A percentile compares a stretch with the other conserved stretches of the same genome.
These are phyloP conservation scores for Knipowitschia caucasica DNA, from an alignment of 2,797 vertebrate species.

Conservation along the genomic window DNA sequence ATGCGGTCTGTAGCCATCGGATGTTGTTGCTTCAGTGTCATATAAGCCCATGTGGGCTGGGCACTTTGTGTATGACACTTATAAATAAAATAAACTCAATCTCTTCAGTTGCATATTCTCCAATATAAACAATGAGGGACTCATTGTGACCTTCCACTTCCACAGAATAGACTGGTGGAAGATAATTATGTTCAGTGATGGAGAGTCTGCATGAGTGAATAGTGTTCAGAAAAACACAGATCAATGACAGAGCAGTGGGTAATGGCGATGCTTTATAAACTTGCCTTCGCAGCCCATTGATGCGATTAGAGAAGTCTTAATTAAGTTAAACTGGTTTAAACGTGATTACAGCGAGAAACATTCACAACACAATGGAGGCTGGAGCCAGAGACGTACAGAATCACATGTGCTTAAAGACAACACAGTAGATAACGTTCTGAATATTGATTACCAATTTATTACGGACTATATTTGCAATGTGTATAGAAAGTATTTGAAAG, in stretches of 20 bases:
- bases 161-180: conserved; percentile 27
- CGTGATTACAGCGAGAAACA: conserved; percentile 45
- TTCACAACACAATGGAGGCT: conserved; percentile 15
- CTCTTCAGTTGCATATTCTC: too few relatives aligned
- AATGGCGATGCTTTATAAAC: conserved; percentile 56
- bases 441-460: too few relatives aligned
- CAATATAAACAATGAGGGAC: conserved; percentile 7
- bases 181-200: conserved; percentile 16
- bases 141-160: conserved; percentile 5
- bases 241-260: conserved; percentile 43
- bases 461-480: neutral
- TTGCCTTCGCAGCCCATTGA: conserved; percentile 42
- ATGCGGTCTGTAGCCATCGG: too few relatives aligned
- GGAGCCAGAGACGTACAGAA: conserved; percentile 9
- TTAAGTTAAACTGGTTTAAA: conserved; percentile 46
- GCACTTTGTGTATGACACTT: too few relatives aligned
- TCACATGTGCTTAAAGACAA: conserved; percentile 13
- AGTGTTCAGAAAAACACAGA: conserved; percentile 43
- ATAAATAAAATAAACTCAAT: too few relatives aligned
- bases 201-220: conserved; percentile 30
- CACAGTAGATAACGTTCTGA: neutral
- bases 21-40: too few relatives aligned
- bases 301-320: conserved; percentile 57
- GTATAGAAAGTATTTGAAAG: too few relatives aligned
- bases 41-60: too few relatives aligned